These are phyloP conservation scores for Drosophila ananassae DNA, from an alignment of 1,140 invertebrate genomes.

Conservation along the genomic window DNA sequence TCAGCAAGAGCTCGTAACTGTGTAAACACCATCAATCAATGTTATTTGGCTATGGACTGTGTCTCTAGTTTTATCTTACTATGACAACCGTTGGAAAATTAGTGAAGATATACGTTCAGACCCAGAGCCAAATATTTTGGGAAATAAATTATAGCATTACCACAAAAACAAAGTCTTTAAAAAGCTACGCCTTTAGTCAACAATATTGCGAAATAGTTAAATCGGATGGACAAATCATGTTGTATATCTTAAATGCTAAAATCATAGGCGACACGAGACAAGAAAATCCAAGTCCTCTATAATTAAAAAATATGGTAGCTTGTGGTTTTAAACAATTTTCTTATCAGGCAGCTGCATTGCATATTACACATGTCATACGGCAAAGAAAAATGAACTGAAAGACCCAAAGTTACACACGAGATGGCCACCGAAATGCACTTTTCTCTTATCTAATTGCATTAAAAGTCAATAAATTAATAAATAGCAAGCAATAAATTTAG, in stretches of 20 bases:
- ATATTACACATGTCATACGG: conserved; percentile 59
- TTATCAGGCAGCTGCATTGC: conserved; percentile 62
- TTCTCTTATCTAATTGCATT: conserved; percentile 81
- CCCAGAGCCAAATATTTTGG: not conserved
- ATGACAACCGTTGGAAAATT: conserved; percentile 2
- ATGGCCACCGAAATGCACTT: conserved; percentile 65
- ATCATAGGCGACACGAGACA: too few species aligned
- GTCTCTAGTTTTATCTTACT: conserved; percentile 39
- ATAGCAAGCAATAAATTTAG: conserved; percentile 81
- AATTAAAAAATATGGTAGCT: conserved; percentile 1
- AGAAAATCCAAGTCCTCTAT: not conserved
- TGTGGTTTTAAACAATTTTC: conserved; percentile 38
- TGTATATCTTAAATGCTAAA: not conserved
- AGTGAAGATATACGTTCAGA: not conserved
- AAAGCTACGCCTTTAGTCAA: not conserved
- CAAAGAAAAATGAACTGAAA: conserved; percentile 58
- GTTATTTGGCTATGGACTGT: conserved; percentile 23
- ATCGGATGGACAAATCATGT: not conserved
- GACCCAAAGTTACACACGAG: conserved; percentile 8
- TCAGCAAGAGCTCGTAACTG: conserved; percentile 28
- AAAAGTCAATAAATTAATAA: conserved; percentile 82
- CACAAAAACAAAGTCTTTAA: not conserved
- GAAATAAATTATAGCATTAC: not conserved
- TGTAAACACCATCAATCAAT: conserved; percentile 49
- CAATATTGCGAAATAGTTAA: not conserved